Conservation (phyloP, 2,888 invertebrate species). For the Lamellibrachia satsuma region DNA sequence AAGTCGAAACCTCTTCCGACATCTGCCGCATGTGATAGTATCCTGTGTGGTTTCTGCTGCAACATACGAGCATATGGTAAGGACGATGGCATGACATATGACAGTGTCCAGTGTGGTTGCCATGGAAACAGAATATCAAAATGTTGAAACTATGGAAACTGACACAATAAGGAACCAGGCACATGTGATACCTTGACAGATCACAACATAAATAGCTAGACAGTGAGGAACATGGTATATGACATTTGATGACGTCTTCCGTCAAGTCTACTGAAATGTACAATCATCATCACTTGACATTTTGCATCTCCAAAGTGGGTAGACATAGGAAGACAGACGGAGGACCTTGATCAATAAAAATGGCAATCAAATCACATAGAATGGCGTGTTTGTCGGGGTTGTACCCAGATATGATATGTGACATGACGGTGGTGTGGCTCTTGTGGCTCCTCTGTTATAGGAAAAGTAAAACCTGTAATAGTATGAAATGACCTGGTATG, state of each 20-base stretch:
- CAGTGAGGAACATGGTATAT: neutral
- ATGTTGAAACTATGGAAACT: neutral
- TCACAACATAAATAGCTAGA: neutral
- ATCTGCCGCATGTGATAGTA: constrained; percentile 45
- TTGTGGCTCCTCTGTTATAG: neutral
- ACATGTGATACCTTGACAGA: neutral
- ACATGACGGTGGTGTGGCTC: neutral
- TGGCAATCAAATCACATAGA: neutral
- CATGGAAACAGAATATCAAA: neutral
- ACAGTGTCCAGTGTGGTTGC: neutral
- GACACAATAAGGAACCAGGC: neutral
- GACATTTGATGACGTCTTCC: neutral
- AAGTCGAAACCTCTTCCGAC: constrained; percentile 57
- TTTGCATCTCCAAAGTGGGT: neutral
- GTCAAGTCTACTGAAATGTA: neutral
- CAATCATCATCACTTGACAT: neutral
- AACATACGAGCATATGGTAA: neutral
- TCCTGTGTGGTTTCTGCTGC: constrained; percentile 31
- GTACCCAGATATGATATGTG: neutral
- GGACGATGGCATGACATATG: neutral
- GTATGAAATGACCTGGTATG: neutral
- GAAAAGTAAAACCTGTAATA: neutral
- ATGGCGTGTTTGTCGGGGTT: neutral
- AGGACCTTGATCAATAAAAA: neutral
- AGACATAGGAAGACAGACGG: neutral